These are phyloP conservation scores for Actinia equina DNA, from an alignment of 64 coral and sea anemone species.

Conservation along the genomic window DNA sequence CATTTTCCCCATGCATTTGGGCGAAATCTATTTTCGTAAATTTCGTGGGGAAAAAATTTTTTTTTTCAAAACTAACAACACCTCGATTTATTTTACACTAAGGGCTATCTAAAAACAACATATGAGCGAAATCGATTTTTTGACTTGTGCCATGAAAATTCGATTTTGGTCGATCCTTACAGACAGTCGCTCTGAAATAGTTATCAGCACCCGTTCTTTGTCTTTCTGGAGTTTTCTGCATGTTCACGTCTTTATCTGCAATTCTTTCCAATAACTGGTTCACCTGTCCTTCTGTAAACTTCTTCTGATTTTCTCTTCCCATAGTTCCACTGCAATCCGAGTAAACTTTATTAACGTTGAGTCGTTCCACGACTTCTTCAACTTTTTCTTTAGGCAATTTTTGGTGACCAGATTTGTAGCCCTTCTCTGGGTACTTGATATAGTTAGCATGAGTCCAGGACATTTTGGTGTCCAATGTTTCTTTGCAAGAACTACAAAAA, in stretches of 20 bases:
- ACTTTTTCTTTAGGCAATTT: conserved; percentile 46
- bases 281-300: conserved; percentile 38
- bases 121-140: no score
- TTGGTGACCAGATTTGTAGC: neutral
- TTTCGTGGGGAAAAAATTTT: no score
- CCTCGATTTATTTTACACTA: no score
- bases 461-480: conserved; percentile 30
- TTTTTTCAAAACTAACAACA: no score
- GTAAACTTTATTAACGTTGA: conserved; percentile 43
- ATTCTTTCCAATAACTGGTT: conserved; percentile 71
- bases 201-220: conserved; percentile 53
- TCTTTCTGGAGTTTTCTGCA: conserved; percentile 65
- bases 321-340: neutral
- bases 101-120: no score
- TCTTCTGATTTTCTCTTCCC: neutral
- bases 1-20: no score
- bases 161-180: no score
- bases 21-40: no score
- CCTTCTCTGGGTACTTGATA: conserved; percentile 71
- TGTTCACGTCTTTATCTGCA: conserved; percentile 54
- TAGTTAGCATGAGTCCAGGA: conserved; percentile 74
- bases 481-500: neutral
- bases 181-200: no score
- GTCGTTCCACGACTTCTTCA: conserved; percentile 44
- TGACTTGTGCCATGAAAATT: no score